These are phyloP conservation scores for Eristalis tenax DNA, from an alignment of 2,888 invertebrate species.

Conservation along the genomic window DNA sequence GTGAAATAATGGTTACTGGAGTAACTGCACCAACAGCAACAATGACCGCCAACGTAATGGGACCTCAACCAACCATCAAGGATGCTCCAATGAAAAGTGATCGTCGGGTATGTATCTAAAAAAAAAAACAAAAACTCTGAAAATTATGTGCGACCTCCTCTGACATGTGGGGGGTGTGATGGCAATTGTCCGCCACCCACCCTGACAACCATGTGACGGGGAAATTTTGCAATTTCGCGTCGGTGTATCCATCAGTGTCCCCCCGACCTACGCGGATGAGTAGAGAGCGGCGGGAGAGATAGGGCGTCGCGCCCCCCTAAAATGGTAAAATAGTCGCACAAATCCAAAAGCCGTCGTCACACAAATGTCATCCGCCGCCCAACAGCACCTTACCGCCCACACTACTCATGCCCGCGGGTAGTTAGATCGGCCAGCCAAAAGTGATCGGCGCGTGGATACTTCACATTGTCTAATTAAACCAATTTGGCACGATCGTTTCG, in stretches of 20 bases:
- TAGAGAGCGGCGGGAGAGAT: not conserved
- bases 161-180: not conserved
- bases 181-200: constrained; percentile 1
- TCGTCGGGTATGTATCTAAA: constrained; percentile 80
- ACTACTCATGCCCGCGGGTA: constrained; percentile 1
- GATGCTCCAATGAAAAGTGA: constrained; percentile 79
- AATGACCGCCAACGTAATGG: constrained; percentile 78
- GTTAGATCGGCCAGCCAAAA: constrained; percentile 58
- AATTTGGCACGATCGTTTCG: constrained; percentile 67
- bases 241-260: too few species aligned
- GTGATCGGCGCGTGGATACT: constrained; percentile 69
- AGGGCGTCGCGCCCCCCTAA: constrained; percentile 48
- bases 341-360: constrained; percentile 26
- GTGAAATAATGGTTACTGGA: constrained; percentile 80
- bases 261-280: constrained; percentile 59
- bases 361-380: constrained; percentile 51
- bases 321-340: constrained; percentile 53
- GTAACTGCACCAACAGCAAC: constrained; percentile 77
- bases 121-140: not conserved
- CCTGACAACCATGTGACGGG: too few species aligned
- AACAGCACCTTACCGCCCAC: constrained; percentile 18
- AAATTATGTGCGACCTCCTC: constrained; percentile 11
- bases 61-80: constrained; percentile 75
- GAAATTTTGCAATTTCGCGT: constrained; percentile 32
- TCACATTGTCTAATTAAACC: constrained; percentile 69